Evolutionary conservation across 2,113 vertebrate genomes (phyloP), one percentile per base, ranked within the genome.

Genomic region (Sclerurus mexicanus): DNA sequence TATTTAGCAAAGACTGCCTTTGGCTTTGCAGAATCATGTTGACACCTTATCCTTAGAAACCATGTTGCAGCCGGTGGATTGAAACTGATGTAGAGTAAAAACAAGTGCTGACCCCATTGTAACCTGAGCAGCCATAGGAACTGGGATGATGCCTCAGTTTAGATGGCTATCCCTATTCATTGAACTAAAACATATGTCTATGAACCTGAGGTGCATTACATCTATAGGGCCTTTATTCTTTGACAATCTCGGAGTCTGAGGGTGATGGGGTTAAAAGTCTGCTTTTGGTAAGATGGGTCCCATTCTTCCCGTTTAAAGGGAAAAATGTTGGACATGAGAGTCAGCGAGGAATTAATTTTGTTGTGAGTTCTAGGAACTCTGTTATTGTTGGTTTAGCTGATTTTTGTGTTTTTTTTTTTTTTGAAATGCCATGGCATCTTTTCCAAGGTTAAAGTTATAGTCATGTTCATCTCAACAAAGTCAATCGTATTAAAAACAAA

Each of bases 401-500:
- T 62, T 75, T 67, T 58, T 30, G 7, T 55, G 3, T 0, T 5
- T 49, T 66, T 35, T 66, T 46, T 60, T 64, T 50, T 64, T 40
- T 16, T 37, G 0, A 58, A 66, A 59, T 53, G 53, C 28, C 39
- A 35, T 60, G 49, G 16, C 49, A 39, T 85, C 37, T 91, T 76
- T 94, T 88, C 85, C 47, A 59, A 81, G 59, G 76, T 90, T 74
- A 89, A 68, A 35, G 28, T 60, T 81, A 81, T 3, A 88, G 83
- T 74, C 79, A 35, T 71, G 68, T 80, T 89, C 56, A 79, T 95
- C 89, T 75, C 23, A 2, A 71, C 83, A 72, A 63, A 95, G 64
- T 81, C 60, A 95, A 92, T 92, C 27, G 15, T 72, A 95, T 96
- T 95, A 96, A 84, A 92, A 84, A 14, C 64, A 92, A 96, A 96